Evolutionary conservation across 2,888 invertebrate genomes (phyloP).

Genomic region (Protonemura montana): DNA sequence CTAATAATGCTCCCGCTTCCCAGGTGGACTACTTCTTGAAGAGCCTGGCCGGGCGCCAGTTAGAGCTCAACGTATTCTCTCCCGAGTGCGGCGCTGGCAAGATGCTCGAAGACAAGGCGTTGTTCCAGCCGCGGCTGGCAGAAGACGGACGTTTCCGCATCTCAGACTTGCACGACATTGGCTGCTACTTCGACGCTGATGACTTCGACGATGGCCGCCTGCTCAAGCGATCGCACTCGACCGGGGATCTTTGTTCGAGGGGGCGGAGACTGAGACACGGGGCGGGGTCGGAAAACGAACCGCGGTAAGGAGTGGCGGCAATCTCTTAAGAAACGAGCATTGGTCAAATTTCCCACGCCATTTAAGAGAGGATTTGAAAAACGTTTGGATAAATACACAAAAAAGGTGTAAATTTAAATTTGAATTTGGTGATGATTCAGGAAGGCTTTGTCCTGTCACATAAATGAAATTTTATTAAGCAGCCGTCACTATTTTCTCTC

Average conservation of each 20-base stretch:
- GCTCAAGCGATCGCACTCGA: constrained; percentile 61
- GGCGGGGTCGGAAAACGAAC: constrained; percentile 56
- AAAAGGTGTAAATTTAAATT: too few species aligned
- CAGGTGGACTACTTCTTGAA: constrained; percentile 61
- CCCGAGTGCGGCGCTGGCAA: constrained; percentile 52
- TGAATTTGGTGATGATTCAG: too few species aligned
- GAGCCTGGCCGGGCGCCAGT: constrained; percentile 46
- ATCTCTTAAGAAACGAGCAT: too few species aligned
- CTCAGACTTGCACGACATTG: constrained; percentile 64
- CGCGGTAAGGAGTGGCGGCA: too few species aligned
- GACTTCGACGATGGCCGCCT: constrained; percentile 57
- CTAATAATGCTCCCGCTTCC: background rate
- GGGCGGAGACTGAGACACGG: constrained; percentile 55
- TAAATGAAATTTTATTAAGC: too few species aligned
- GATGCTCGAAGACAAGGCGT: constrained; percentile 54
- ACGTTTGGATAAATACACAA: too few species aligned
- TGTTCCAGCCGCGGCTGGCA: constrained; percentile 54
- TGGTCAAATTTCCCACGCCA: too few species aligned
- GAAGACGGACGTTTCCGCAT: constrained; percentile 65
- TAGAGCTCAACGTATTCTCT: constrained; percentile 53
- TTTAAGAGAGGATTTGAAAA: too few species aligned
- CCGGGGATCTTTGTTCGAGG: constrained; percentile 61
- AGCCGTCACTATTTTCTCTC: too few species aligned
- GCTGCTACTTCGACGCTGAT: constrained; percentile 55
- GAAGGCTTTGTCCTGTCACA: too few species aligned